Base-by-base conservation (phyloP, 1,140 invertebrate species). In the Laodelphax striatellus region DNA sequence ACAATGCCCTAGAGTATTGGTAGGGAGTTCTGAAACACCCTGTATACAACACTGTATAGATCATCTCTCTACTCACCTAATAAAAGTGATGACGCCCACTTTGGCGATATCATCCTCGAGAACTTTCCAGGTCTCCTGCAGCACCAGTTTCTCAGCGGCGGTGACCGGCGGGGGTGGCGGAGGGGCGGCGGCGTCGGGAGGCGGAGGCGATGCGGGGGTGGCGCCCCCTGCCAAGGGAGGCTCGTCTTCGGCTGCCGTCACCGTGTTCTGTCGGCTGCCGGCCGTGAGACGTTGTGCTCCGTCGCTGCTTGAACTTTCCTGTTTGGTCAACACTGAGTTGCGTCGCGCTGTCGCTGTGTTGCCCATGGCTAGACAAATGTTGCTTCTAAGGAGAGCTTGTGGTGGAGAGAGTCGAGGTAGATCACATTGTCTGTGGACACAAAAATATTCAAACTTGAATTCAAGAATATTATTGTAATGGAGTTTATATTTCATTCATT, bases 51-150 rank as follows among this genome's bases (percentile, higher is more conserved):
- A n/a, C n/a, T n/a, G n/a, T n/a, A n/a, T n/a, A n/a, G n/a, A n/a
- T n/a, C n/a, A n/a, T n/a, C n/a, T 28, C 24, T 28, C 24, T 5
- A 58, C 69, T 69, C 66, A 76, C 74, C 72, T 73, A 62, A 78
- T 77, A 62, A 79, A 79, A 41, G 77, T 77, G 55, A 78, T 77
- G 55, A 80, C 77, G 5, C 79, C 79, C 14, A 80, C 78, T 64
- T 72, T 72, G 10, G 77, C 73, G 21, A 80, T 77, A 61, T 79
- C 76, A 34, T 72, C 71, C 64, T 79, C 76, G 17, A 80, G 66
- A 10, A 72, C 63, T 52, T 76, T 76, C 79, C 79, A 79, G 1
- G 73, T 75, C 17, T 72, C 69, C 1, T 70, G 63, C 2, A 79
- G 70, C 44, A 77, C 55, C 52, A 70, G 67, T 63, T 75, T 78